phyloP scores from a whole-genome alignment of 64 coral and sea anemone genomes.

The Actinia tenebrosa region DNA sequence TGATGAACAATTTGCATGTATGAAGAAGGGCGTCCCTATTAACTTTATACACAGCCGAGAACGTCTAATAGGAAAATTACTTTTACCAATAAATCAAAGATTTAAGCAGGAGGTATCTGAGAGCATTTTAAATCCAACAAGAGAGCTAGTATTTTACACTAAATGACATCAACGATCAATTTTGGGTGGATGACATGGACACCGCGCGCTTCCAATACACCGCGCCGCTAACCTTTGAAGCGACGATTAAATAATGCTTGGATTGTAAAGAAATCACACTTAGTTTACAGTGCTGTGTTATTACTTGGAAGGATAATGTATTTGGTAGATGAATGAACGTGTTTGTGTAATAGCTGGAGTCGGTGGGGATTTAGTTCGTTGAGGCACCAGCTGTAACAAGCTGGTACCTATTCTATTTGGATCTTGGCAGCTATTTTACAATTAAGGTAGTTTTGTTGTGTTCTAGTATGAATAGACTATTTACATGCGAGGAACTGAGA shows the following conservation, averaged over 20 bases:
- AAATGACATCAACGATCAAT: neutral
- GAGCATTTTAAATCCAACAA: neutral
- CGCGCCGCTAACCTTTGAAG: neutral
- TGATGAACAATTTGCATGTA: no score
- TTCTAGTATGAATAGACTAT: neutral
- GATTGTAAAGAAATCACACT: neutral
- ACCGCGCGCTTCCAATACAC: neutral
- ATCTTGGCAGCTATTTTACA: slow-evolving; percentile 4
- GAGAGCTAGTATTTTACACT: neutral
- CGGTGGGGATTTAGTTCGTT: neutral
- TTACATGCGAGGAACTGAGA: neutral
- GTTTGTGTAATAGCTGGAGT: neutral
- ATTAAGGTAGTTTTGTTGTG: neutral
- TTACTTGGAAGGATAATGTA: neutral
- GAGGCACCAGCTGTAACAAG: neutral
- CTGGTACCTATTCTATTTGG: neutral
- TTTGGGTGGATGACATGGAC: neutral
- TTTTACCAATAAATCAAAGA: neutral
- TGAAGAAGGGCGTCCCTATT: no score
- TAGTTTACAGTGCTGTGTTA: neutral
- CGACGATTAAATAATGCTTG: neutral
- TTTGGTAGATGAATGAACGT: neutral
- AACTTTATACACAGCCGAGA: neutral
- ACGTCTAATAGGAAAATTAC: neutral
- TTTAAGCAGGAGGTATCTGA: neutral